phyloP scores from a whole-genome alignment of 2,113 vertebrate genomes.

The Panthera leo region DNA sequence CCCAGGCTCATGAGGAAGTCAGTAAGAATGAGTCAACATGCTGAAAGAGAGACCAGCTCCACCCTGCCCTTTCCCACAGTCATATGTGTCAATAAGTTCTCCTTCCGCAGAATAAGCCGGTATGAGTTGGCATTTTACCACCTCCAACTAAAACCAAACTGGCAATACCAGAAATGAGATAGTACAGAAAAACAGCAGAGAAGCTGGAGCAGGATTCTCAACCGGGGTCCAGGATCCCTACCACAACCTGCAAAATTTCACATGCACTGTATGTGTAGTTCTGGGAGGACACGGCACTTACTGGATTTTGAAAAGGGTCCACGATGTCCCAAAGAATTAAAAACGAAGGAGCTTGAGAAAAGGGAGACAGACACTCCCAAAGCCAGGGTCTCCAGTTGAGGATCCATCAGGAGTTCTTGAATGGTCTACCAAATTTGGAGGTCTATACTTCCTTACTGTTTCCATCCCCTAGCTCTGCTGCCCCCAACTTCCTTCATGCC shows the following conservation, averaged over 20 bases:
- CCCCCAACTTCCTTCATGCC: background rate
- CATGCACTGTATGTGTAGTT: background rate
- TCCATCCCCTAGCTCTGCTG: background rate
- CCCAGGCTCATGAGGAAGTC: background rate
- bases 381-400: background rate
- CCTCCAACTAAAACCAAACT: background rate
- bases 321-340: background rate
- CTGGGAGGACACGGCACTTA: background rate
- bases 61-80: constrained; percentile 17
- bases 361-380: background rate
- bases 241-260: background rate
- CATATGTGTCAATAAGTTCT: background rate
- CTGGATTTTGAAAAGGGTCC: background rate
- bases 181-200: background rate
- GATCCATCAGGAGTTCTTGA: background rate
- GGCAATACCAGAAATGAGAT: background rate
- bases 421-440: background rate
- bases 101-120: background rate
- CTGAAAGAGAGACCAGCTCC: background rate
- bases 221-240: background rate
- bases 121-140: background rate
- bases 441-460: background rate
- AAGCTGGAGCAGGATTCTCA: background rate
- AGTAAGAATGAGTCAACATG: background rate
- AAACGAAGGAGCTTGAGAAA: background rate